phyloP scores from a whole-genome alignment of 2,797 vertebrate genomes.

The Alectoris magna region DNA sequence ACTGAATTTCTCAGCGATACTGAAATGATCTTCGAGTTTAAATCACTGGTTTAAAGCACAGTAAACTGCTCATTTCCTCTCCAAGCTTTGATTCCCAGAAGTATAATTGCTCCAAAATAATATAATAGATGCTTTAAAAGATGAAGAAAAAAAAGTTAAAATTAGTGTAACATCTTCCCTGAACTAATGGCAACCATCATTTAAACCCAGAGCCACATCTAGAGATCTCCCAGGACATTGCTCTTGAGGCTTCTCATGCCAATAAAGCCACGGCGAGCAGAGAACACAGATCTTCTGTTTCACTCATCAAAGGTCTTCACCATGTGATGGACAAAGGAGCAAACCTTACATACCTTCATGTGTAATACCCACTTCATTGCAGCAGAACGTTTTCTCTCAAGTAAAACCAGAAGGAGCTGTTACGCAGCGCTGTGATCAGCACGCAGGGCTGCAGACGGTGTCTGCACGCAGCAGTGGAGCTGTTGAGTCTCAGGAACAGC shows the following conservation, averaged over 20 bases:
- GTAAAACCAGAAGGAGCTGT: not conserved
- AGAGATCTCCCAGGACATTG: not conserved
- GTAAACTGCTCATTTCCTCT: conserved; percentile 32
- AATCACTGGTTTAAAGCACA: not conserved
- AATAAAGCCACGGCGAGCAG: not conserved
- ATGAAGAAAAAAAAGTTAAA: not conserved
- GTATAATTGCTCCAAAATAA: conserved; percentile 8
- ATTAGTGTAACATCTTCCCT: not conserved
- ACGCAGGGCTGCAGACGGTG: not conserved
- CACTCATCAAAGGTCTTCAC: not conserved
- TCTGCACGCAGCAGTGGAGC: not conserved
- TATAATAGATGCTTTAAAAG: not conserved
- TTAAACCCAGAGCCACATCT: not conserved
- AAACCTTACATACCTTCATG: not conserved
- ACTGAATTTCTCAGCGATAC: not conserved
- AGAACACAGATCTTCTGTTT: not conserved
- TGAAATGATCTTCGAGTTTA: not conserved
- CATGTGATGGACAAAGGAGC: not conserved
- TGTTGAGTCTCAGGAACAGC: not conserved
- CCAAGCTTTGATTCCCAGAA: conserved; percentile 5
- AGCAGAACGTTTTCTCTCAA: conserved; percentile 3
- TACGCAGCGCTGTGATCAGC: conserved; percentile 1
- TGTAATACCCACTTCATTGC: not conserved
- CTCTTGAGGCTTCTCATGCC: not conserved
- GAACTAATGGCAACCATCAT: not conserved